Evolutionary conservation across 2,888 invertebrate genomes (phyloP).

Genomic region (Ectemnius lituratus): DNA sequence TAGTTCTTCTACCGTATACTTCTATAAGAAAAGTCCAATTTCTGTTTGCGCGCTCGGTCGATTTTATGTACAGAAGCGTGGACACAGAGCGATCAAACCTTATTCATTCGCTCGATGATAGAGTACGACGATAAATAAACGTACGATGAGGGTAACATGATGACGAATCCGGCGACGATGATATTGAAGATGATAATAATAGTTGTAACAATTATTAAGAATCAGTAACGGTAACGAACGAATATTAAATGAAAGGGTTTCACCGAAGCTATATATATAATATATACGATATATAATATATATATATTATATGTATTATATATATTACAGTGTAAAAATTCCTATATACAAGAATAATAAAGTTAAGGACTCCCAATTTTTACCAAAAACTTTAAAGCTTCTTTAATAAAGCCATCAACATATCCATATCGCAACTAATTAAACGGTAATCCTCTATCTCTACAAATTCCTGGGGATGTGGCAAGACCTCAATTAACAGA

Average conservation of each 20-base stretch:
- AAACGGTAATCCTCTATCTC: constrained; percentile 9
- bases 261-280: constrained; percentile 67
- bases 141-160: constrained; percentile 23
- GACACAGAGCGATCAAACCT: constrained; percentile 33
- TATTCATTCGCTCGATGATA: constrained; percentile 46
- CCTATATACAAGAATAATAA: constrained; percentile 75
- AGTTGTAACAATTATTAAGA: constrained; percentile 61
- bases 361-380: constrained; percentile 73
- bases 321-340: constrained; percentile 73
- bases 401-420: constrained; percentile 36
- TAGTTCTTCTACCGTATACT: constrained; percentile 18
- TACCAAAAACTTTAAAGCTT: constrained; percentile 65
- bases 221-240: constrained; percentile 54
- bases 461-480: not conserved
- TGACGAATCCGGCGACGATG: constrained; percentile 41
- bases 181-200: constrained; percentile 59
- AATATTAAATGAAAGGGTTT: constrained; percentile 60
- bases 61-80: constrained; percentile 53
- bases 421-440: not conserved
- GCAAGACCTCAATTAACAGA: not conserved
- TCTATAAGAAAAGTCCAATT: constrained; percentile 42
- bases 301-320: constrained; percentile 35
- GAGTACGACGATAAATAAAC: constrained; percentile 25
- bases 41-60: constrained; percentile 39
- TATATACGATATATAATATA: constrained; percentile 53